Conservation (phyloP, 2,888 invertebrate genomes). For the Agriotes lineatus region DNA sequence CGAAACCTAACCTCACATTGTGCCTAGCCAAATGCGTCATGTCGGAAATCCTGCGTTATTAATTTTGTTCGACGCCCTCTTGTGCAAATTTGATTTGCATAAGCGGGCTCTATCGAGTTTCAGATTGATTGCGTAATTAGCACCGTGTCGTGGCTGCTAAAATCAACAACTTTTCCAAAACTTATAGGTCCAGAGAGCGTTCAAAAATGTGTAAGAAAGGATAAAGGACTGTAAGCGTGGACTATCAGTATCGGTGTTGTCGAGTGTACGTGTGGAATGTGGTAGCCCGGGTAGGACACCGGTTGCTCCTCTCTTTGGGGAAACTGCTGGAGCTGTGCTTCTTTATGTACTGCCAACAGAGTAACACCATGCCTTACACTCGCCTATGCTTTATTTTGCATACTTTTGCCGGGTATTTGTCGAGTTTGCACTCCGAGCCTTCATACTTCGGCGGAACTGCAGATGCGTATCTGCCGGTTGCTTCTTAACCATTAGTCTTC, state of each 20-base stretch:
- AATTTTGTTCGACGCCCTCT: neutral
- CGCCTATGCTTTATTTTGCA: slow-evolving; percentile 34
- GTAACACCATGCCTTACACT: slow-evolving; percentile 50
- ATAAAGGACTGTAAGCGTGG: too few species aligned
- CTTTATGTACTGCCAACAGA: slow-evolving; percentile 49
- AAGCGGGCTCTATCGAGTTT: too few species aligned
- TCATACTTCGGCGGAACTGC: slow-evolving; percentile 1
- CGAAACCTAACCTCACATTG: neutral
- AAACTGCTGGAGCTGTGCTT: slow-evolving; percentile 39
- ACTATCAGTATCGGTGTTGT: slow-evolving; percentile 36
- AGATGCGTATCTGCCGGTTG: too few species aligned
- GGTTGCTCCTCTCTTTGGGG: slow-evolving; percentile 45
- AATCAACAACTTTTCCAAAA: too few species aligned
- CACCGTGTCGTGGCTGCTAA: too few species aligned
- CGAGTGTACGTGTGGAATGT: slow-evolving; percentile 53
- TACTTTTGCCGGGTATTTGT: slow-evolving; percentile 23
- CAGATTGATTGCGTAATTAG: too few species aligned
- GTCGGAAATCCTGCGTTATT: too few species aligned
- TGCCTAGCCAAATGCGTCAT: neutral
- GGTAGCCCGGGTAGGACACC: slow-evolving; percentile 53
- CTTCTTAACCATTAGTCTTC: too few species aligned
- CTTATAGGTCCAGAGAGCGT: too few species aligned
- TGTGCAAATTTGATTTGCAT: too few species aligned
- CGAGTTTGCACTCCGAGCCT: slow-evolving; percentile 9
- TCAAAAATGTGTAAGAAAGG: too few species aligned